Evolutionary conservation across 2,797 vertebrate genomes (phyloP).

Genomic region (Crax fasciolata): DNA sequence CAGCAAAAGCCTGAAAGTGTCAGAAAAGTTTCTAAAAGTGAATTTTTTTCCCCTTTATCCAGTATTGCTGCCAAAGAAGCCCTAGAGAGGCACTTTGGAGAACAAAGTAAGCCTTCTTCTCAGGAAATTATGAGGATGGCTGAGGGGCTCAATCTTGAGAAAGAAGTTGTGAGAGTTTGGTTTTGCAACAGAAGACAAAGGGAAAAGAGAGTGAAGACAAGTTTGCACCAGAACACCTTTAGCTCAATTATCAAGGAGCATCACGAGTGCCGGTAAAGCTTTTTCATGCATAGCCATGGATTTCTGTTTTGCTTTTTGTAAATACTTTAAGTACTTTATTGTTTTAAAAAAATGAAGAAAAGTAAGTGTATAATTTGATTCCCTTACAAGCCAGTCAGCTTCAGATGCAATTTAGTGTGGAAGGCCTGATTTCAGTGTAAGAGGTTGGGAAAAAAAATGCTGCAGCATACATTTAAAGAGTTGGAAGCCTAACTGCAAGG

Average conservation of each 20-base stretch:
- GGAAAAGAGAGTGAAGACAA: constrained; percentile 98
- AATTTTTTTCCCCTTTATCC: constrained; percentile 32
- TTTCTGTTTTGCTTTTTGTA: background rate
- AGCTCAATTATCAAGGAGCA: constrained; percentile 88
- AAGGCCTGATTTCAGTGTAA: background rate
- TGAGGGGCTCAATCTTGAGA: constrained; percentile 95
- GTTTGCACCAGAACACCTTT: constrained; percentile 92
- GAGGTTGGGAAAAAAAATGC: background rate
- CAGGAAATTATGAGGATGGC: constrained; percentile 97
- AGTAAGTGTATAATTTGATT: background rate
- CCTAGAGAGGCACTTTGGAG: constrained; percentile 93
- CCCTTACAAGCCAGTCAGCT: background rate
- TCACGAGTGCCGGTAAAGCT: constrained; percentile 86
- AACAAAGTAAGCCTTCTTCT: constrained; percentile 97
- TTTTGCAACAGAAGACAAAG: constrained; percentile 97
- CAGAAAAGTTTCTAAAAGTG: constrained; percentile 24
- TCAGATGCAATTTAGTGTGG: background rate
- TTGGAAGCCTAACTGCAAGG: background rate
- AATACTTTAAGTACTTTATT: background rate
- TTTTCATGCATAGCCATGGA: background rate
- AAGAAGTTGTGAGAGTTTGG: constrained; percentile 98
- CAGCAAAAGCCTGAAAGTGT: background rate
- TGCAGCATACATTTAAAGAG: background rate
- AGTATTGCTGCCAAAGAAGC: constrained; percentile 97
- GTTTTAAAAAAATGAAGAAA: background rate